phyloP scores from a whole-genome alignment of 1,140 invertebrate species.

The Littorina saxatilis region DNA sequence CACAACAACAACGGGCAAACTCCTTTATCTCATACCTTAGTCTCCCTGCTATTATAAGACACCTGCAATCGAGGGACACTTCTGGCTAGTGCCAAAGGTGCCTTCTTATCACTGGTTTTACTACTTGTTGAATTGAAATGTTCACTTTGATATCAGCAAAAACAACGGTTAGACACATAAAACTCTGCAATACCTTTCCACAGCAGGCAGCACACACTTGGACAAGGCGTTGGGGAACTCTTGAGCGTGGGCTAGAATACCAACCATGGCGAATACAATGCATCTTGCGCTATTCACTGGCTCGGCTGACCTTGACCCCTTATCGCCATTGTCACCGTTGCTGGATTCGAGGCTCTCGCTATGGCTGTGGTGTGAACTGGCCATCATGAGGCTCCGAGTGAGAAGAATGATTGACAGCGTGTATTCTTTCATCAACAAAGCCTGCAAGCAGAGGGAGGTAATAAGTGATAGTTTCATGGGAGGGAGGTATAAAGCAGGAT shows the following conservation, averaged over 20 bases:
- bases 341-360: constrained; percentile 18
- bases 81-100: no score
- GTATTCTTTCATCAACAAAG: constrained; percentile 71
- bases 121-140: no score
- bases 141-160: no score
- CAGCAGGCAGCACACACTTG: constrained; percentile 65
- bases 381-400: constrained; percentile 55
- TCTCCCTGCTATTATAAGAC: no score
- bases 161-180: no score
- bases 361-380: constrained; percentile 26
- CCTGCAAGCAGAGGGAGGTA: constrained; percentile 60
- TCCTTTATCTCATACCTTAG: no score
- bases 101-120: no score
- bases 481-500: neutral
- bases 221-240: constrained; percentile 63
- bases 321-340: neutral
- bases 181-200: constrained; percentile 67
- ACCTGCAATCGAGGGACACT: no score
- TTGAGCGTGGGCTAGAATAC: constrained; percentile 41
- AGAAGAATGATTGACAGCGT: constrained; percentile 69
- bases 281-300: neutral
- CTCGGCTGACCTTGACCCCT: neutral
- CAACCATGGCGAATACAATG: constrained; percentile 37
- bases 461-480: no score
- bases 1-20: no score